Evolutionary conservation across 2,113 vertebrate genomes (phyloP).

Genomic region (Pterocles orientalis): DNA sequence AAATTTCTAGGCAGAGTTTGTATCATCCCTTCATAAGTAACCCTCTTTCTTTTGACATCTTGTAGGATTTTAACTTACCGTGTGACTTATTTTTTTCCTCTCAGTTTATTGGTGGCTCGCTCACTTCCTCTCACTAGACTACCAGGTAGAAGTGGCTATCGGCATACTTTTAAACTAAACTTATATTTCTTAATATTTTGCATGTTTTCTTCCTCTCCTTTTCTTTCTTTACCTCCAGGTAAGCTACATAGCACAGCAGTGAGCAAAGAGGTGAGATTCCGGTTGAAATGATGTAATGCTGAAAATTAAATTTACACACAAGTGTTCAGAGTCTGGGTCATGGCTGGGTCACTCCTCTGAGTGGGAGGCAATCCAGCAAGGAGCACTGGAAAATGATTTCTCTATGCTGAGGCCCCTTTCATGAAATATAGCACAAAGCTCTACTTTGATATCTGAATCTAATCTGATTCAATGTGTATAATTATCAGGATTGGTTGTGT

Average conservation of each 20-base stretch:
- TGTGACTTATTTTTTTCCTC: background rate
- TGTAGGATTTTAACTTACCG: background rate
- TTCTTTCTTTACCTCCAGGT: conserved; percentile 34
- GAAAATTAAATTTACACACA: conserved; percentile 61
- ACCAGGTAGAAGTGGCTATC: background rate
- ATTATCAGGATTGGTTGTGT: background rate
- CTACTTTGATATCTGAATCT: conserved; percentile 37
- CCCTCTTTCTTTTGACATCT: background rate
- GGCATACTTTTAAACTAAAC: background rate
- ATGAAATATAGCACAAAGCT: conserved; percentile 28
- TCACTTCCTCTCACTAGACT: background rate
- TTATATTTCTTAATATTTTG: background rate
- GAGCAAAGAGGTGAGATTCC: conserved; percentile 41
- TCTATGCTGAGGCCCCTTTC: conserved; percentile 19
- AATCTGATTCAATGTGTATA: conserved; percentile 20
- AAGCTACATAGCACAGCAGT: conserved; percentile 28
- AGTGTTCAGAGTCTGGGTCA: conserved; percentile 52
- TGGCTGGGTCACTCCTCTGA: conserved; percentile 45
- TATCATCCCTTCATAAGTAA: background rate
- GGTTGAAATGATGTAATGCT: conserved; percentile 56
- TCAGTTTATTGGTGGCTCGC: background rate
- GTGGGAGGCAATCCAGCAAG: conserved; percentile 54
- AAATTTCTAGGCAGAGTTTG: background rate
- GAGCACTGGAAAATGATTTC: conserved; percentile 47
- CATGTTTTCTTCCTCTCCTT: background rate